Evolutionary conservation across 2,888 invertebrate species (phyloP).

Genomic region (Trichopoda pennipes): DNA sequence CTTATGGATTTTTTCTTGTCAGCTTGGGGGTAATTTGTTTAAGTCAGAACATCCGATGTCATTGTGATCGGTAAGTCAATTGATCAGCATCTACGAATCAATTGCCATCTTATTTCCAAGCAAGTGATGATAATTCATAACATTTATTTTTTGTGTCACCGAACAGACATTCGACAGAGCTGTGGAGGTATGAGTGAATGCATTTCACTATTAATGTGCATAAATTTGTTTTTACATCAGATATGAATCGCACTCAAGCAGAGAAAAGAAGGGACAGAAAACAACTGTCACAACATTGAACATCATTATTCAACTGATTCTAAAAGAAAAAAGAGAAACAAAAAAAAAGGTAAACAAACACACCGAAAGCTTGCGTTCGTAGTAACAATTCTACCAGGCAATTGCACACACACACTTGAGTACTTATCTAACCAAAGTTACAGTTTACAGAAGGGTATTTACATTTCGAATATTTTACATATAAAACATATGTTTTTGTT

Average conservation of each 20-base stretch:
- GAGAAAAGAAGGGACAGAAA: background rate
- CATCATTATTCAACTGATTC: conserved; percentile 60
- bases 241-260: background rate
- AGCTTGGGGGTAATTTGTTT: no score
- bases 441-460: background rate
- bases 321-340: background rate
- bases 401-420: background rate
- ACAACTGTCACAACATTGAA: conserved; percentile 67
- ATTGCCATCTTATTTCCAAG: no score
- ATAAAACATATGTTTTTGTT: conserved; percentile 18
- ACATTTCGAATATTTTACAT: conserved; percentile 46
- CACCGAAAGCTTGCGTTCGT: conserved; percentile 1
- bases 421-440: background rate
- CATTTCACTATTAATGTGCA: background rate
- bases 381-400: background rate
- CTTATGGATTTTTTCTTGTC: no score
- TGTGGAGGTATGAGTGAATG: conserved; percentile 4
- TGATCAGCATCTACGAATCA: no score
- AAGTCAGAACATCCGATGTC: no score
- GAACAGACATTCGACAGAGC: no score
- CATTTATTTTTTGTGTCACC: no score
- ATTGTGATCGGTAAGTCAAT: no score
- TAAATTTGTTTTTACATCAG: background rate
- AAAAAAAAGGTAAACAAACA: conserved; percentile 37
- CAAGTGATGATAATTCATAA: no score